These are phyloP conservation scores for Aurelia coerulea DNA, from an alignment of 30 jellyfish, hydroid and myxozoan species.

Conservation along the genomic window DNA sequence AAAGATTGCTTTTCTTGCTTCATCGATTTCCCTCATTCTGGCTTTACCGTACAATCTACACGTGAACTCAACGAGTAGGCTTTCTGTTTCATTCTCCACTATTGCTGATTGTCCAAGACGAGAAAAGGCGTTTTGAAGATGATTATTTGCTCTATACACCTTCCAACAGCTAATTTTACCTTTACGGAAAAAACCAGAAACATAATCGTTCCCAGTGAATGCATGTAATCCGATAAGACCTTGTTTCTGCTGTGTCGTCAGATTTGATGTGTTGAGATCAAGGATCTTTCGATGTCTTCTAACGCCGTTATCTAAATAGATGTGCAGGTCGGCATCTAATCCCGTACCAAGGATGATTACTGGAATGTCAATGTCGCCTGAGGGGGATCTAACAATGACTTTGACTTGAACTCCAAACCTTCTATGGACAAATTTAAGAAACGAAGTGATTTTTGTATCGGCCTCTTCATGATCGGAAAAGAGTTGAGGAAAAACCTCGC, in stretches of 20 bases:
- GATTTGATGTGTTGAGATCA: constrained; percentile 28
- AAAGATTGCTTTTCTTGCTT: background rate
- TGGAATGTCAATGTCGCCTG: constrained; percentile 24
- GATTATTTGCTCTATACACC: background rate
- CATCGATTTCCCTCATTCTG: constrained; percentile 9
- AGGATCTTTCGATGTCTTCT: constrained; percentile 26
- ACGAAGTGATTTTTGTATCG: constrained; percentile 22
- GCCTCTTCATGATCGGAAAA: constrained; percentile 17
- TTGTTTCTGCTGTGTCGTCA: background rate
- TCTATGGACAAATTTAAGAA: background rate
- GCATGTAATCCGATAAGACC: constrained; percentile 60
- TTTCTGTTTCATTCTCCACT: background rate
- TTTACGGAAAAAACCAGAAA: constrained; percentile 23
- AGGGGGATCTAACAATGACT: constrained; percentile 36
- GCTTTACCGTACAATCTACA: constrained; percentile 19
- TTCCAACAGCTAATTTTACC: constrained; percentile 32
- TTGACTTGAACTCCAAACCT: background rate
- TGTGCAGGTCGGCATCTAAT: background rate
- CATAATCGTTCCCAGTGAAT: constrained; percentile 44
- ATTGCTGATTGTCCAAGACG: background rate
- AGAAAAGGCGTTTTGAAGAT: constrained; percentile 8
- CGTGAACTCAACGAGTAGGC: constrained; percentile 5
- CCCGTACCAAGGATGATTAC: background rate
- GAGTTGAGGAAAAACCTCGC: background rate
- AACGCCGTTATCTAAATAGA: constrained; percentile 17